Percentiles rank a stretch among this genome's conserved stretches.
Conservation (phyloP, 2,888 invertebrate genomes). For the Cheilosia scutellata region DNA sequence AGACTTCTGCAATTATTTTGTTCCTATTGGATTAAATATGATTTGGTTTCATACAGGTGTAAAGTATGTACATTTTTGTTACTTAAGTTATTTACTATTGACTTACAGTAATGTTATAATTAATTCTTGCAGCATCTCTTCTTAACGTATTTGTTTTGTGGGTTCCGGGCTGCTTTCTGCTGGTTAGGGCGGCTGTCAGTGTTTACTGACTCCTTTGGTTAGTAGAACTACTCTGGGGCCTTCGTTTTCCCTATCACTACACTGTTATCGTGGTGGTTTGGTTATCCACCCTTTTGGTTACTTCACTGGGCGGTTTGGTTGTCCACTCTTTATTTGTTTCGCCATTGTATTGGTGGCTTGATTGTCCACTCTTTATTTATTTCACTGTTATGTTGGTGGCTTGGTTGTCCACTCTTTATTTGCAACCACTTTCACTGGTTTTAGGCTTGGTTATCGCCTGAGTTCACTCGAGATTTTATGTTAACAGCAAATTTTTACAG, state of each 20-base stretch:
- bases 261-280: neutral
- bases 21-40: neutral
- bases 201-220: slow-evolving; percentile 18
- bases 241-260: slow-evolving; percentile 17
- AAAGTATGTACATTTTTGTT: neutral
- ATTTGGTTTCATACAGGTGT: neutral
- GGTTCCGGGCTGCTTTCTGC: slow-evolving; percentile 1
- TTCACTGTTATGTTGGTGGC: neutral
- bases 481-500: neutral
- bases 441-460: slow-evolving; percentile 8
- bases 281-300: neutral
- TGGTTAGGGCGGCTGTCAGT: neutral
- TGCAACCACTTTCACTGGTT: slow-evolving; percentile 6
- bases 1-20: neutral
- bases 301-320: slow-evolving; percentile 1
- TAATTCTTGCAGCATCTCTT: neutral
- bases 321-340: slow-evolving; percentile 5
- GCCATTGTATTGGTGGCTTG: slow-evolving; percentile 3
- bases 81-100: slow-evolving; percentile 6
- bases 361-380: slow-evolving; percentile 9
- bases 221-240: neutral
- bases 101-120: slow-evolving; percentile 11
- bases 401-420: neutral
- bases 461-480: neutral
- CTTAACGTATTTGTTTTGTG: neutral